These are phyloP conservation scores for Mormoops blainvillei DNA, from an alignment of 2,113 vertebrate species.

Conservation along the genomic window DNA sequence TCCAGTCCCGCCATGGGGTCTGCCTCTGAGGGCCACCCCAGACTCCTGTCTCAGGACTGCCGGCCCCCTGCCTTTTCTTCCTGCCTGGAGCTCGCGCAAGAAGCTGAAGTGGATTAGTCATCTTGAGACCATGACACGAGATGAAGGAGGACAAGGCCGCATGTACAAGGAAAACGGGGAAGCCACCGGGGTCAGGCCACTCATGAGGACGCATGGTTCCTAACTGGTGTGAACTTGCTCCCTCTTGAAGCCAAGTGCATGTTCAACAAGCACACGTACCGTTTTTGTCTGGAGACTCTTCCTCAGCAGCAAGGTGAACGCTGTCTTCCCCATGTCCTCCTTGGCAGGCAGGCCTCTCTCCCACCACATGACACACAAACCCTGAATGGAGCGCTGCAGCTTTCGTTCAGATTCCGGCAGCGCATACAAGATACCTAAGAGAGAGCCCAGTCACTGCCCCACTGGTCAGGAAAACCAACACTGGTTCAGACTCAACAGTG, in stretches of 20 bases:
- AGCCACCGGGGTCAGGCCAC: background rate
- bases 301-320: conserved; percentile 84
- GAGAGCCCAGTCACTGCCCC: background rate
- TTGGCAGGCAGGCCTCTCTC: conserved; percentile 88
- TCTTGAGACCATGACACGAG: background rate
- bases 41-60: background rate
- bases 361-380: conserved; percentile 91
- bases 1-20: background rate
- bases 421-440: conserved; percentile 83
- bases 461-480: background rate
- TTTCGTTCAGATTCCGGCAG: conserved; percentile 81
- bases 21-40: background rate
- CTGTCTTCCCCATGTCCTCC: conserved; percentile 88
- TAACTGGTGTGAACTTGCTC: accelerated
- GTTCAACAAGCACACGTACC: conserved; percentile 72
- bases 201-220: too few species aligned
- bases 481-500: background rate
- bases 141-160: background rate
- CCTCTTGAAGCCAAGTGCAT: background rate
- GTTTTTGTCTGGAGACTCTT: conserved; percentile 85
- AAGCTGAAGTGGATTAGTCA: background rate
- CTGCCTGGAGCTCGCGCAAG: background rate
- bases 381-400: conserved; percentile 80
- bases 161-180: accelerated
- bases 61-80: background rate